These are phyloP conservation scores for Uloborus diversus DNA, from an alignment of 1,140 invertebrate species.

Conservation along the genomic window DNA sequence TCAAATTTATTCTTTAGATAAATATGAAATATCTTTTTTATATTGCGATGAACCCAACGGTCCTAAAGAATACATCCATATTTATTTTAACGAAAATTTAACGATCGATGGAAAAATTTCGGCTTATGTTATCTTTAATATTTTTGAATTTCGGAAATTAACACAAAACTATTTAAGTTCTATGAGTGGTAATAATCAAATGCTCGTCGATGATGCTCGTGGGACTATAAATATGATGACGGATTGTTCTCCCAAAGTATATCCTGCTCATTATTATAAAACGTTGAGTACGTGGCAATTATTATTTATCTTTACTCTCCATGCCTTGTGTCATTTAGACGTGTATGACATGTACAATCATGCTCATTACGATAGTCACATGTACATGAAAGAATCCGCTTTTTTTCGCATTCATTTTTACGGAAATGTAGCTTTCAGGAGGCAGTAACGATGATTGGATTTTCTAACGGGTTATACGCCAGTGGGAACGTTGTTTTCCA, in stretches of 20 bases:
- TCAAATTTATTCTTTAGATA: background rate
- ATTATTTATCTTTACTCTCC: background rate
- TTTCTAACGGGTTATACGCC: slow-evolving; percentile 28
- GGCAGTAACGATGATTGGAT: background rate
- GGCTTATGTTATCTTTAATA: background rate
- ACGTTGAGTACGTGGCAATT: background rate
- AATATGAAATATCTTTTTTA: background rate
- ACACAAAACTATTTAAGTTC: background rate
- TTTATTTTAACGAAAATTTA: too few species aligned
- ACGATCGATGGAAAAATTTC: background rate
- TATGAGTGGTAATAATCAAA: background rate
- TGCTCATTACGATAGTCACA: slow-evolving; percentile 18
- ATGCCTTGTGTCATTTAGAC: slow-evolving; percentile 24
- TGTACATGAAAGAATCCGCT: background rate
- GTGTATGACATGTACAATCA: slow-evolving; percentile 14
- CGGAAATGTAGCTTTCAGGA: background rate
- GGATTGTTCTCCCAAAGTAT: background rate
- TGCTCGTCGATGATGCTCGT: slow-evolving; percentile 4
- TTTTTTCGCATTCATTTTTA: slow-evolving; percentile 18
- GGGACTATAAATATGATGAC: slow-evolving; percentile 15
- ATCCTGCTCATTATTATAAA: background rate
- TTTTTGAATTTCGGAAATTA: background rate
- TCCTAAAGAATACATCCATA: too few species aligned
- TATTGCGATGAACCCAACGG: slow-evolving; percentile 3
- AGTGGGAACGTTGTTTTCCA: background rate